Conservation (phyloP, 1,140 invertebrate genomes). For the Drosophila orosa region DNA sequence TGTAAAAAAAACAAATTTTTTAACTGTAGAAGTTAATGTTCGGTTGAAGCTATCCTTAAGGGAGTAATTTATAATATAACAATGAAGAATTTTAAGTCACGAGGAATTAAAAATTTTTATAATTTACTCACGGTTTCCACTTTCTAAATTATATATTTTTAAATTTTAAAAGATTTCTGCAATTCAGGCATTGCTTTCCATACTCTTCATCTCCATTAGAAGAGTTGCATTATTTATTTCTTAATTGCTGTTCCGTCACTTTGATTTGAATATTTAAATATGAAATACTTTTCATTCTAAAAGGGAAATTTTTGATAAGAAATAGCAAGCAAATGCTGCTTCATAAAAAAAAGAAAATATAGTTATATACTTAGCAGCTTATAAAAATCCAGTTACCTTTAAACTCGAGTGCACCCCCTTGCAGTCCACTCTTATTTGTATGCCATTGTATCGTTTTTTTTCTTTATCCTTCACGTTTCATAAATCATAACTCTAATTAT, state of each 20-base stretch:
- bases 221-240: neutral
- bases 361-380: neutral
- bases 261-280: neutral
- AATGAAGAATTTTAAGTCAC: neutral
- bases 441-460: neutral
- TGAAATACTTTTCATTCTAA: neutral
- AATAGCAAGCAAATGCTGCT: neutral
- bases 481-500: conserved; percentile 17
- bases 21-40: too few species aligned
- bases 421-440: neutral
- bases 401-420: neutral
- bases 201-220: neutral
- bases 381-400: neutral
- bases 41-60: too few species aligned
- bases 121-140: neutral
- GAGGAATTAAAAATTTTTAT: neutral
- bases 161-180: too few species aligned
- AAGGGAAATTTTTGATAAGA: neutral
- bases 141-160: too few species aligned
- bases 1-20: neutral
- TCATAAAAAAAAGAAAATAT: neutral
- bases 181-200: neutral
- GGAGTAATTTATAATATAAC: neutral
- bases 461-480: conserved; percentile 2
- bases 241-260: neutral